Evolutionary conservation across 2,888 invertebrate species (phyloP), one percentile per base, ranked within the genome.

Genomic region (Cataglyphis rosenhaueri): DNA sequence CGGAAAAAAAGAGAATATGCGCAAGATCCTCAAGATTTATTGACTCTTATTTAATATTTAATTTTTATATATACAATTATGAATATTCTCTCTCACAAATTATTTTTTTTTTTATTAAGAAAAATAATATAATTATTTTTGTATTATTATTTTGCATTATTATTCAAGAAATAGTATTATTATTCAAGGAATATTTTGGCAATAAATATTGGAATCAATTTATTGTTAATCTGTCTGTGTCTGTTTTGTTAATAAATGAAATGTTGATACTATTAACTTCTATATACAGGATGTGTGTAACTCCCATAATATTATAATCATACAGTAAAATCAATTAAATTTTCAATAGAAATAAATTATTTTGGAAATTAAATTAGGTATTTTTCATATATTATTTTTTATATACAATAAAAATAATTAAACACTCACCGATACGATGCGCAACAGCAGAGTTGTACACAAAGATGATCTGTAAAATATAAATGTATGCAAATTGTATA

Each of bases 1-100:
- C 35, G 66, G 68, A 48, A 29, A 78, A n/a, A 52, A 9, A 29
- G 18, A n/a, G 32, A 29, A 41, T 59, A 57, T 57, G 66, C 48
- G 70, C 79, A 81, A 87, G 82, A 74, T 85, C 64, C 21, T 68
- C 44, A 25, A 35, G n/a, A 35, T 44, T 55, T 3, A 21, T 64
- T 35, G 18, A 25, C 25, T 25, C 15, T 29, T 52, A 15, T 59
- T 59, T 59, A 59, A 52, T 48, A 1, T 52, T n/a, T 52, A n/a
- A 52, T 52, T n/a, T 1, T 52, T 15, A 52, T n/a, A 8, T 52
- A n/a, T 18, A 44, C 3, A 12, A 41, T 3, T 41, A 41, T 41
- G 3, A 41, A 41, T 41, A 44, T 44, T 44, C 15, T 15, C 41
- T 44, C 41, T 12, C 41, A 44, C 12, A 29, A n/a, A 61, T 55